Percentiles rank a stretch among this genome's conserved stretches.
phyloP scores from a whole-genome alignment of 2,113 vertebrate species.

The Syngnathus floridae region DNA sequence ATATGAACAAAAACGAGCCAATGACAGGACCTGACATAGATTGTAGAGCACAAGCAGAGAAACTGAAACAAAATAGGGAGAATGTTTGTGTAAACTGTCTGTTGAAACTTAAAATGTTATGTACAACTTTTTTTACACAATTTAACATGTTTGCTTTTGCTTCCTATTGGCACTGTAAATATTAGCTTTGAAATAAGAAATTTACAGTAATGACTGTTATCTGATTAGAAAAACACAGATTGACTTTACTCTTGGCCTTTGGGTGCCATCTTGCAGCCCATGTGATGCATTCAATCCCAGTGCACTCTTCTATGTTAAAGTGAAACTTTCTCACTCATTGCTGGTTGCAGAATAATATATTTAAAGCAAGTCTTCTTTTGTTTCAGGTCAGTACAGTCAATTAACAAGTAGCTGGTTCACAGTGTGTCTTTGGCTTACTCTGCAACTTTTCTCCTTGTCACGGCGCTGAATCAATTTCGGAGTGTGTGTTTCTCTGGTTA shows the following conservation, averaged over 20 bases:
- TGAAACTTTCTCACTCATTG: conserved; percentile 20
- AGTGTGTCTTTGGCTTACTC: conserved; percentile 22
- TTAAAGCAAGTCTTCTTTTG: conserved; percentile 32
- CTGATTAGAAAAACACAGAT: not conserved
- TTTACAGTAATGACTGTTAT: not conserved
- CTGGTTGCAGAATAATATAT: conserved; percentile 5
- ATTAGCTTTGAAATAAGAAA: not conserved
- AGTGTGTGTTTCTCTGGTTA: conserved; percentile 6
- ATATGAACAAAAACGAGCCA: conserved; percentile 23
- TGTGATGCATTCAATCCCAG: conserved; percentile 7
- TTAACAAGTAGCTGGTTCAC: conserved; percentile 36
- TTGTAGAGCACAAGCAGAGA: conserved; percentile 11
- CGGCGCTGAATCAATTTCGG: conserved; percentile 38
- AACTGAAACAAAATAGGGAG: not conserved
- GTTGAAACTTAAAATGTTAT: not conserved
- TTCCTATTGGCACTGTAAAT: not conserved
- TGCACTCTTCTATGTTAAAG: conserved; percentile 2
- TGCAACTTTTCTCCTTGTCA: conserved; percentile 32
- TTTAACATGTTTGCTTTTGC: not conserved
- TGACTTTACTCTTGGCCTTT: not conserved
- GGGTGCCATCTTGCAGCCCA: not conserved
- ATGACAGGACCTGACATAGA: conserved; percentile 9
- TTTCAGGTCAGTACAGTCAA: conserved; percentile 52
- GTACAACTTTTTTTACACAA: not conserved
- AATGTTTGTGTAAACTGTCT: not conserved